A percentile compares a stretch with the other conserved stretches of the same genome.
These are phyloP conservation scores for Pseudoatta argentina DNA, from an alignment of 1,140 invertebrate species.

Conservation along the genomic window DNA sequence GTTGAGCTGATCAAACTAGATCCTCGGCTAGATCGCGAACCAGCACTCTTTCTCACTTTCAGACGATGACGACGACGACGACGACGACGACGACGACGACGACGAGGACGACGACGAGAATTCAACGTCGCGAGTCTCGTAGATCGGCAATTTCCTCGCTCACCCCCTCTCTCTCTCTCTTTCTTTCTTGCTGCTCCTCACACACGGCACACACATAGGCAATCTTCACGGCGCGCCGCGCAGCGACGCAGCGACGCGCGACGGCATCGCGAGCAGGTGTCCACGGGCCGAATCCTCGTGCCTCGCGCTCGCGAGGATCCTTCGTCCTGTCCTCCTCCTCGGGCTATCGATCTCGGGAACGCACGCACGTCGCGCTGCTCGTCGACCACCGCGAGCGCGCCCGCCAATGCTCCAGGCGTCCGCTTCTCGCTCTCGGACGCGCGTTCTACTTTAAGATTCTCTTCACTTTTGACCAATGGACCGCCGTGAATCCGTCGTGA, in stretches of 20 bases:
- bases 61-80: conserved; percentile 15
- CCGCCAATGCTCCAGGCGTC: conserved; percentile 42
- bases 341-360: conserved; percentile 57
- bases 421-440: conserved; percentile 52
- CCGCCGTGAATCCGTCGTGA: neutral
- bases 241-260: conserved; percentile 35
- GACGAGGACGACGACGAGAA: neutral
- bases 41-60: conserved; percentile 5
- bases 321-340: conserved; percentile 54
- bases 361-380: conserved; percentile 55
- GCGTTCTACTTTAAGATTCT: conserved; percentile 8
- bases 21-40: conserved; percentile 26
- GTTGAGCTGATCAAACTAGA: conserved; percentile 63
- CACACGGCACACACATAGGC: conserved; percentile 33
- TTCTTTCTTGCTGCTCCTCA: neutral
- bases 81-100: neutral
- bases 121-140: conserved; percentile 25
- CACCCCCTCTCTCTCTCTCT: neutral
- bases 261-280: conserved; percentile 46
- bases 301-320: conserved; percentile 55
- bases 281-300: conserved; percentile 45
- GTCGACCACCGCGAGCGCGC: conserved; percentile 55
- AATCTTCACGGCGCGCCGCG: conserved; percentile 41
- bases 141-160: conserved; percentile 1
- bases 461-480: conserved; percentile 35